These are phyloP conservation scores for Buphagus erythrorhynchus DNA, from an alignment of 2,797 vertebrate genomes.

Conservation along the genomic window DNA sequence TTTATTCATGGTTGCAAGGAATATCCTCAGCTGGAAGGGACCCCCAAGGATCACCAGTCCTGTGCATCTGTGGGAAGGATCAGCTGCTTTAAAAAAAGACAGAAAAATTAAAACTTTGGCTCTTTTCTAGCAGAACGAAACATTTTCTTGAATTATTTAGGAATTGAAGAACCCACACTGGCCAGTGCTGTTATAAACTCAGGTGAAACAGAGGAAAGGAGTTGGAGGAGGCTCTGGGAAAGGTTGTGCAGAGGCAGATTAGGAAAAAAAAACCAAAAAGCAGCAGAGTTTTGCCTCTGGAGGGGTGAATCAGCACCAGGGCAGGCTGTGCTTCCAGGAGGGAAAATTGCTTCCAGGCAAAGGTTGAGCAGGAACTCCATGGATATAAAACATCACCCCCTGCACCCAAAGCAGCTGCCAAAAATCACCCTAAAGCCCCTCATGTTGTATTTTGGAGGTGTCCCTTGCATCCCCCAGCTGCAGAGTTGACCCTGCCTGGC, in stretches of 20 bases:
- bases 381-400: neutral
- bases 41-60: neutral
- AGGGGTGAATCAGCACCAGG: neutral
- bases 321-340: neutral
- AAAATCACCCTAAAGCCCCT: neutral
- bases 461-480: neutral
- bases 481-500: neutral
- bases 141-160: neutral
- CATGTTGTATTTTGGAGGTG: fast-evolving
- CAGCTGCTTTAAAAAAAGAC: neutral
- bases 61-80: neutral
- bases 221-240: neutral
- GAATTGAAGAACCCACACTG: neutral
- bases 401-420: neutral
- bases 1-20: neutral
- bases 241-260: neutral
- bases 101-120: neutral
- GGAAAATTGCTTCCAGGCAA: neutral
- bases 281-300: neutral
- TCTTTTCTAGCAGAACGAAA: neutral
- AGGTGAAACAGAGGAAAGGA: neutral
- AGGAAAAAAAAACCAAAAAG: too few species aligned
- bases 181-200: neutral
- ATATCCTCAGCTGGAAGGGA: neutral
- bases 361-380: neutral